Percentiles rank a stretch among this genome's conserved stretches.
phyloP scores from a whole-genome alignment of 2,888 invertebrate species.

The Zonitis immaculata region DNA sequence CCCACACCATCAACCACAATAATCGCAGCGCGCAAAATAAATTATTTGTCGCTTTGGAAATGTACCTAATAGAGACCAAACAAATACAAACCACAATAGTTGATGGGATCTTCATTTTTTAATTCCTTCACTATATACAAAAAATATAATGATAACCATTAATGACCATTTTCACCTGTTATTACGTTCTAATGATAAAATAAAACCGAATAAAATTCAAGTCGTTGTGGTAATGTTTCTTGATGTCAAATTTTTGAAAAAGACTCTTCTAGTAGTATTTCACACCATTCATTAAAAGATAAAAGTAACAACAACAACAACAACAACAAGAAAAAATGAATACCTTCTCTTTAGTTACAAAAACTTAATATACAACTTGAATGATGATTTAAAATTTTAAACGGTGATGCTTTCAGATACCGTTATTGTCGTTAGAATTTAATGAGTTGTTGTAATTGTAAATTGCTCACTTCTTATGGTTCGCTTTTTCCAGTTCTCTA shows the following conservation, averaged over 20 bases:
- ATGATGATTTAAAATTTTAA: neutral
- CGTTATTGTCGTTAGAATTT: conserved; percentile 14
- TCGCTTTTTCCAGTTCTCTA: neutral
- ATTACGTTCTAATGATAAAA: conserved; percentile 7
- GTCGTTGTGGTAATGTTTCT: conserved; percentile 15
- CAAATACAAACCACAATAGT: conserved; percentile 1
- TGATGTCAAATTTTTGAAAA: conserved; percentile 16
- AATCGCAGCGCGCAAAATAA: neutral
- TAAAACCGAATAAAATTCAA: too few species aligned
- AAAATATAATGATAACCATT: conserved; percentile 1
- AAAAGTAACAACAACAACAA: conserved; percentile 4
- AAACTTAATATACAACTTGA: neutral
- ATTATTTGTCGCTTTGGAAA: neutral
- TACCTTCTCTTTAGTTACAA: neutral
- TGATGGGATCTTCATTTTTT: conserved; percentile 11
- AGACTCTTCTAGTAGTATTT: conserved; percentile 17
- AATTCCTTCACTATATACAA: neutral
- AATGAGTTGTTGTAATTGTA: neutral
- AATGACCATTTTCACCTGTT: conserved; percentile 9
- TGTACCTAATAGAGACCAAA: neutral
- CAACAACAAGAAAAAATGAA: neutral
- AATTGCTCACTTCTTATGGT: neutral
- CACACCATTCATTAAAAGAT: conserved; percentile 16
- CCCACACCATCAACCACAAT: neutral
- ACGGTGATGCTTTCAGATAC: neutral